Evolutionary conservation across 2,888 invertebrate genomes (phyloP).

Genomic region (Thymelicus lineola): DNA sequence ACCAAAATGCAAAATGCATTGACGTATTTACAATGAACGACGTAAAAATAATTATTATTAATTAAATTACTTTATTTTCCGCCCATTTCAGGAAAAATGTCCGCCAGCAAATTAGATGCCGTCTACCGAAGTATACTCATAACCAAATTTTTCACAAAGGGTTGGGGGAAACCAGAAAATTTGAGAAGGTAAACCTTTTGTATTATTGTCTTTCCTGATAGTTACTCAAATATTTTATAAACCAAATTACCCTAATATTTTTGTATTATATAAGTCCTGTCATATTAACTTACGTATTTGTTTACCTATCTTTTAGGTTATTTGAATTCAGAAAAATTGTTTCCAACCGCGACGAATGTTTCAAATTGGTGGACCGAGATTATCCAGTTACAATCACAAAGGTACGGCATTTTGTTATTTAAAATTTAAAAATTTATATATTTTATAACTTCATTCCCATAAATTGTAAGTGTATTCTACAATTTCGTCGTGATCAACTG

Average conservation of each 20-base stretch:
- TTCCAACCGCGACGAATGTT: conserved; percentile 92
- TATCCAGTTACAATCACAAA: conserved; percentile 95
- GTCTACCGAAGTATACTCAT: conserved; percentile 94
- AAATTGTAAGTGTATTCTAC: no score
- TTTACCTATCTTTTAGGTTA: conserved; percentile 87
- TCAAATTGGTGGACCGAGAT: conserved; percentile 91
- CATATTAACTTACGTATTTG: not conserved
- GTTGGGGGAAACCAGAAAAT: conserved; percentile 98
- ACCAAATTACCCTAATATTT: no score
- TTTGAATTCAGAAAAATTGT: conserved; percentile 96
- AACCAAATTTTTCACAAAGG: conserved; percentile 97
- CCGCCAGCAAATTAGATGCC: conserved; percentile 89
- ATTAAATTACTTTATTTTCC: conserved; percentile 42
- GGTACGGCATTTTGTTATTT: conserved; percentile 73
- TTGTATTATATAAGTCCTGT: not conserved
- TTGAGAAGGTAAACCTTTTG: conserved; percentile 88
- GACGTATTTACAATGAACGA: conserved; percentile 49
- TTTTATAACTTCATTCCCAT: not conserved
- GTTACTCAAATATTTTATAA: no score
- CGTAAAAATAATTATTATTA: conserved; percentile 44
- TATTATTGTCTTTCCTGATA: not conserved
- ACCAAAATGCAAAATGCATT: conserved; percentile 57
- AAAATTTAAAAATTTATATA: not conserved
- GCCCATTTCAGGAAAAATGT: conserved; percentile 72
- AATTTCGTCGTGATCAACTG: no score